These are phyloP conservation scores for Peromyscus californicus DNA, from an alignment of 2,113 vertebrate species.

Conservation along the genomic window DNA sequence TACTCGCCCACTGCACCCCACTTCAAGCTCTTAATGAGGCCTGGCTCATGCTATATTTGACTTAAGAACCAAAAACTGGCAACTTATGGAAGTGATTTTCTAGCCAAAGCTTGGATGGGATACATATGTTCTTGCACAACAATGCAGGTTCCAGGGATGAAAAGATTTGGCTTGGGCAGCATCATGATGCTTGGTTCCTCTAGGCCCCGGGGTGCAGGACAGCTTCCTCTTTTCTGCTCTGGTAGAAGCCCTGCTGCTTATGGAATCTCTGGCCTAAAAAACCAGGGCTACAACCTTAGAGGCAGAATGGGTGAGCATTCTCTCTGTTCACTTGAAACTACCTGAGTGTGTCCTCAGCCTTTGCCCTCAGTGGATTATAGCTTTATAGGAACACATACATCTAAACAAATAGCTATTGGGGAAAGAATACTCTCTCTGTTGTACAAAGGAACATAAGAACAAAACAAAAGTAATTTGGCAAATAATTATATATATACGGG, in stretches of 20 bases:
- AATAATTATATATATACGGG: too few relatives aligned
- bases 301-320: neutral
- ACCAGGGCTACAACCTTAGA: neutral
- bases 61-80: constrained; percentile 34
- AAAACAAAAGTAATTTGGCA: neutral
- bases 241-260: neutral
- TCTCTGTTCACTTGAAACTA: neutral
- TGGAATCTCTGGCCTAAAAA: neutral
- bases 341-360: neutral
- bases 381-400: neutral
- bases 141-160: neutral
- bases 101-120: neutral
- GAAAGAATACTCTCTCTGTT: neutral
- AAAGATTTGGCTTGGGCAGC: neutral
- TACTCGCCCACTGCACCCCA: neutral
- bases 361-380: neutral
- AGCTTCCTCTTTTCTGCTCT: neutral
- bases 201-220: neutral
- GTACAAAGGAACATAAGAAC: neutral
- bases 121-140: neutral
- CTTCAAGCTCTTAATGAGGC: neutral
- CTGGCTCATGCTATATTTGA: neutral
- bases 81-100: neutral
- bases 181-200: neutral
- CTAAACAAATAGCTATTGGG: neutral